phyloP scores from a whole-genome alignment of 2,888 invertebrate species.

The Alentia gelatinosa region DNA sequence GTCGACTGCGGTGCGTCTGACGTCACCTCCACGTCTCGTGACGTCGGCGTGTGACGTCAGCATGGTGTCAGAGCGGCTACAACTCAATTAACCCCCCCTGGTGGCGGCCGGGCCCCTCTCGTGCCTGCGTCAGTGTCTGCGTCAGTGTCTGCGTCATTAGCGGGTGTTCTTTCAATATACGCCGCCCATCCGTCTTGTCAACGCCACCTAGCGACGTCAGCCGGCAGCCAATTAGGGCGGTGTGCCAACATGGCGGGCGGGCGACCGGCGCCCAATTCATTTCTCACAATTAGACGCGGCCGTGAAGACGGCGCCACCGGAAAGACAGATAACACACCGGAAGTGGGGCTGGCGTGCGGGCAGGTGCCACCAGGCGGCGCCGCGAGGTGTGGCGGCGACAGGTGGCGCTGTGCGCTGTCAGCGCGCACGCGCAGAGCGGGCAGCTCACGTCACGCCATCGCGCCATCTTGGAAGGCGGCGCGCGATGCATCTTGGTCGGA shows the following conservation, averaged over 20 bases:
- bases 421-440: background rate
- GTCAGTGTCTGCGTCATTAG: background rate
- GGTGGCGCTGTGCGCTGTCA: background rate
- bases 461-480: background rate
- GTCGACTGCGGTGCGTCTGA: background rate
- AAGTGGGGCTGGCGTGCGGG: background rate
- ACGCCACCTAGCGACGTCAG: background rate
- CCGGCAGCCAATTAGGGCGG: slow-evolving; percentile 4
- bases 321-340: slow-evolving; percentile 48
- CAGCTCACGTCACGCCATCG: slow-evolving; percentile 39
- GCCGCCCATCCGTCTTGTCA: slow-evolving; percentile 6
- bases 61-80: background rate
- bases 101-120: background rate
- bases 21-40: background rate
- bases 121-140: background rate
- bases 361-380: background rate
- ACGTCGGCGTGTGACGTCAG: slow-evolving; percentile 1
- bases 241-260: slow-evolving; percentile 27
- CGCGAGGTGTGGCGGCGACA: slow-evolving; percentile 30
- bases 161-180: slow-evolving; percentile 43
- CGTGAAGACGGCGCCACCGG: background rate
- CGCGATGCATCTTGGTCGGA: slow-evolving; percentile 38
- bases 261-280: slow-evolving; percentile 18
- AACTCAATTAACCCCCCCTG: slow-evolving; percentile 29
- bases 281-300: slow-evolving; percentile 39